These are phyloP conservation scores for Cirrhinus mrigala DNA, from an alignment of 2,797 vertebrate species.

Conservation along the genomic window DNA sequence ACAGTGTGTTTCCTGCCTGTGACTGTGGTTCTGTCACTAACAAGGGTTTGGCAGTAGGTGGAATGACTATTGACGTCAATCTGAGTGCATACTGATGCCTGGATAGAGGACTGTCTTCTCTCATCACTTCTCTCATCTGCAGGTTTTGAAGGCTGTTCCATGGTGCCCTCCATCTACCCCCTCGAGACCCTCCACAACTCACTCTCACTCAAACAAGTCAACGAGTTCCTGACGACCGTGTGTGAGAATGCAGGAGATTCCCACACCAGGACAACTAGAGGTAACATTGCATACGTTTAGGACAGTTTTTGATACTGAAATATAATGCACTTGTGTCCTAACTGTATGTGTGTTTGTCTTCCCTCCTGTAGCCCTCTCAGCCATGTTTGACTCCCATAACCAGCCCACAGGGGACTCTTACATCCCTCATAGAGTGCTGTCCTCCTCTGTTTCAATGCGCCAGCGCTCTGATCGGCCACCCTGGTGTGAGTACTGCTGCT, in stretches of 20 bases:
- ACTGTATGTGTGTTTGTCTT: background rate
- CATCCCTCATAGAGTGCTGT: slow-evolving; percentile 87
- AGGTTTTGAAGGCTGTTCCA: slow-evolving; percentile 99
- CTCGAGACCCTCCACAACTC: slow-evolving; percentile 99
- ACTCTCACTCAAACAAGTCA: slow-evolving; percentile 94
- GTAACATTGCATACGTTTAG: slow-evolving; percentile 76
- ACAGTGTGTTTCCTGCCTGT: background rate
- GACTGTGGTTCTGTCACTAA: slow-evolving; percentile 52
- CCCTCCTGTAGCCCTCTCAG: slow-evolving; percentile 76
- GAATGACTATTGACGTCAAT: slow-evolving; percentile 27
- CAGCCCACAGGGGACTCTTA: slow-evolving; percentile 86
- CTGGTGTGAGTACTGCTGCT: slow-evolving; percentile 90
- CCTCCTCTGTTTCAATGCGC: slow-evolving; percentile 83
- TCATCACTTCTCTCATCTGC: slow-evolving; percentile 56
- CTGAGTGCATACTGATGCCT: slow-evolving; percentile 45
- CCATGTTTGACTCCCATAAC: slow-evolving; percentile 88
- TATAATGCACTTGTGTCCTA: background rate
- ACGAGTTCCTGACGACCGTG: slow-evolving; percentile 88
- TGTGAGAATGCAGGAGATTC: slow-evolving; percentile 87
- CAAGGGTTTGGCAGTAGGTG: slow-evolving; percentile 39
- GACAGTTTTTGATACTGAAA: background rate
- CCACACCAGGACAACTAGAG: slow-evolving; percentile 85
- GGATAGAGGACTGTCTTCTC: slow-evolving; percentile 34
- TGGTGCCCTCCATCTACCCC: slow-evolving; percentile 98
- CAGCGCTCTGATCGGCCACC: slow-evolving; percentile 92